A percentile compares a stretch with the other conserved stretches of the same genome.
phyloP scores from a whole-genome alignment of 2,797 vertebrate genomes.

The Mergus octosetaceus region DNA sequence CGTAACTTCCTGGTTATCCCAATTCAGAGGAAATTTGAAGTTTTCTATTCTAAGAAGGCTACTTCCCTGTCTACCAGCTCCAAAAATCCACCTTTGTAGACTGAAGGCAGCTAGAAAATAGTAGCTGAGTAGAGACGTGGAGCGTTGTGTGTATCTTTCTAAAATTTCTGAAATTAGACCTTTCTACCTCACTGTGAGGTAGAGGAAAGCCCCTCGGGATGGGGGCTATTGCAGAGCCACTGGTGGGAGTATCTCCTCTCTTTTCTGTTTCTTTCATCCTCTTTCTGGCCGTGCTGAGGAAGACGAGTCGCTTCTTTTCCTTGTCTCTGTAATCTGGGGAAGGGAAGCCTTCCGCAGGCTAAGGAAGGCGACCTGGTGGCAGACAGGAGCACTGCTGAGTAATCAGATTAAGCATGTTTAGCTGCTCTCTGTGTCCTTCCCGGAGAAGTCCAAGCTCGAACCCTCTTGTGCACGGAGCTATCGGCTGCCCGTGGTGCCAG shows the following conservation, averaged over 20 bases:
- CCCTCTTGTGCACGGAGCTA: background rate
- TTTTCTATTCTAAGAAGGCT: background rate
- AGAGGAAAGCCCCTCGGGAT: background rate
- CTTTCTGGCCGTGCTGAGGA: background rate
- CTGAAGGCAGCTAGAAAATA: background rate
- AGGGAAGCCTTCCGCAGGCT: background rate
- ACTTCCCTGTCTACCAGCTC: background rate
- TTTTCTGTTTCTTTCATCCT: background rate
- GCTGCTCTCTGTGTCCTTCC: background rate
- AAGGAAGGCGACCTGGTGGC: background rate
- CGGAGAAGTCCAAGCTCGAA: background rate
- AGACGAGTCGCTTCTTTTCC: background rate
- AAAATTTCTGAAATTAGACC: background rate
- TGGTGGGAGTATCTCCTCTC: background rate
- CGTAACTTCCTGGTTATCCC: background rate
- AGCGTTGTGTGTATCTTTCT: background rate
- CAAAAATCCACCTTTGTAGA: background rate
- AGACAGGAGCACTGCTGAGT: background rate
- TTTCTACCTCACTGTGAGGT: background rate
- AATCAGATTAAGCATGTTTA: background rate
- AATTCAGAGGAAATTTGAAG: background rate
- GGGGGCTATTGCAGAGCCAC: background rate
- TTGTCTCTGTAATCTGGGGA: background rate
- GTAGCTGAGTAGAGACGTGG: background rate
- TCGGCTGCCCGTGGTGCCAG: background rate